Conservation (phyloP, 2,113 vertebrate genomes). For the Lamprotornis superbus region DNA sequence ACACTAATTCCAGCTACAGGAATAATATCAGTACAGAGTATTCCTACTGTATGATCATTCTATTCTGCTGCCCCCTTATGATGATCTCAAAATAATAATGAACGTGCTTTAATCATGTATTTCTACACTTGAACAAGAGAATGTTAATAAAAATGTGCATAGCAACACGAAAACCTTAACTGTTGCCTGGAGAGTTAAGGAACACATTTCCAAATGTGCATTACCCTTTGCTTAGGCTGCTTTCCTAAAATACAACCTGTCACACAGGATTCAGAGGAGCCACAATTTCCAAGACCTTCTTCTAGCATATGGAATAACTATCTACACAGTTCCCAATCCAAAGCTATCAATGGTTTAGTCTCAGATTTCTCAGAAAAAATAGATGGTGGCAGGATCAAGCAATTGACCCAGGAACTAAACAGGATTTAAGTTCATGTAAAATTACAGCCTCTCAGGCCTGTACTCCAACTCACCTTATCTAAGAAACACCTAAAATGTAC, state of each 20-base stretch:
- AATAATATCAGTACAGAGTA: background rate
- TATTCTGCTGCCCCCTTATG: background rate
- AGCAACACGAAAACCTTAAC: background rate
- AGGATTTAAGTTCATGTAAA: background rate
- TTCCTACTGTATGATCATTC: background rate
- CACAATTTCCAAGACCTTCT: background rate
- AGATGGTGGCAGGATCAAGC: background rate
- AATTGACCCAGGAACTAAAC: slow-evolving; percentile 7
- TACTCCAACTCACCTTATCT: background rate
- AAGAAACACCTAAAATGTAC: background rate
- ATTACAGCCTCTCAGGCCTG: background rate
- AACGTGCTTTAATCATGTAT: background rate
- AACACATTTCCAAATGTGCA: background rate
- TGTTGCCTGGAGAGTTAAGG: background rate
- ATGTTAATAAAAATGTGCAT: background rate
- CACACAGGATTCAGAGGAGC: background rate
- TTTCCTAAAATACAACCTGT: background rate
- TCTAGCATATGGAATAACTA: background rate
- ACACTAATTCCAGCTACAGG: background rate
- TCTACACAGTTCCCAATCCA: background rate
- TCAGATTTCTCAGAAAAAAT: background rate
- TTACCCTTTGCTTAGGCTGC: background rate
- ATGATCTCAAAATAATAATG: background rate
- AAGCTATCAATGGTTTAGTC: background rate
- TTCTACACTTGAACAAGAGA: background rate